These are phyloP conservation scores for Falcaria lacertinaria DNA, from an alignment of 2,888 invertebrate genomes.

Conservation along the genomic window DNA sequence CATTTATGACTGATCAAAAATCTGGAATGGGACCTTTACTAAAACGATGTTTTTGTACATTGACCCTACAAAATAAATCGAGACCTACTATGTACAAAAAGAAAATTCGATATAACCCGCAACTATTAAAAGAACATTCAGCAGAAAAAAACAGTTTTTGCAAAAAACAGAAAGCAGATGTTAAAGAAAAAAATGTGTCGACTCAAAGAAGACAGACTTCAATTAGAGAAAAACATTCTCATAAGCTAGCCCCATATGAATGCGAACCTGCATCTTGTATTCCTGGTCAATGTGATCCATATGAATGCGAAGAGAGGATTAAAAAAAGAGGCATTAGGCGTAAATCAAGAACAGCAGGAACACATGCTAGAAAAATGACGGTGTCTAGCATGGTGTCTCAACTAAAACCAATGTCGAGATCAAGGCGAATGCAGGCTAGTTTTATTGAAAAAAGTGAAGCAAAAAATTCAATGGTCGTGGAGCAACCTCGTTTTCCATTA, in stretches of 20 bases:
- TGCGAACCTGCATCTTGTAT: constrained; percentile 22
- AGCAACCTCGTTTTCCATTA: constrained; percentile 4
- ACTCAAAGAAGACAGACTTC: not conserved
- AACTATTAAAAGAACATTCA: not conserved
- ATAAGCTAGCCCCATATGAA: constrained; percentile 16
- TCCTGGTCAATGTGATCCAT: constrained; percentile 21
- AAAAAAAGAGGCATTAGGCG: constrained; percentile 17
- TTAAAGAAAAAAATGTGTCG: not conserved
- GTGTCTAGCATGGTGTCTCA: not conserved
- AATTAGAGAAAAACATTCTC: not conserved
- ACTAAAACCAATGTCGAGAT: not conserved
- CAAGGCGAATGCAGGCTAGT: not conserved
- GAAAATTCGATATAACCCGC: not conserved
- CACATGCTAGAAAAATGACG: not conserved
- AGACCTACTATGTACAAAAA: not conserved
- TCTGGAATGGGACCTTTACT: constrained; percentile 16
- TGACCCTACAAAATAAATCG: constrained; percentile 3
- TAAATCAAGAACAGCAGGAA: constrained; percentile 8
- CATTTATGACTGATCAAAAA: constrained; percentile 11
- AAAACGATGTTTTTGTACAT: constrained; percentile 31
- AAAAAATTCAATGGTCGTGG: constrained; percentile 1
- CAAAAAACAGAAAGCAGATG: not conserved
- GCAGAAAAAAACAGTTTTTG: not conserved
- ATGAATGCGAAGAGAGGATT: constrained; percentile 22
- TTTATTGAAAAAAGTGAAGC: not conserved